A percentile compares a stretch with the other conserved stretches of the same genome.
Conservation (phyloP, 2,797 vertebrate species). For the Meriones psammophilus region DNA sequence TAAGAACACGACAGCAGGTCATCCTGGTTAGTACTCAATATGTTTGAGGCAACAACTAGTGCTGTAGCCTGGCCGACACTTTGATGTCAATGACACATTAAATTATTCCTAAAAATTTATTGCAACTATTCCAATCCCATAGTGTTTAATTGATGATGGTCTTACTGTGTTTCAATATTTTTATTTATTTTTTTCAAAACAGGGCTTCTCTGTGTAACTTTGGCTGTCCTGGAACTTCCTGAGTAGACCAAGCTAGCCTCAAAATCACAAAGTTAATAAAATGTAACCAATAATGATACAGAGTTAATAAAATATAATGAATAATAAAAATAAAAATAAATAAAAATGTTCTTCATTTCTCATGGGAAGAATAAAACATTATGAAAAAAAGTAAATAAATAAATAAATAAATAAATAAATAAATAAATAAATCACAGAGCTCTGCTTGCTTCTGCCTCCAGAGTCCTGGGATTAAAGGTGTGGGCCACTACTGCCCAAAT, state of each 20-base stretch:
- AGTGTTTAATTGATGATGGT: constrained; percentile 52
- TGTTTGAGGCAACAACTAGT: constrained; percentile 55
- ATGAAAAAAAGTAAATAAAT: too few species aligned
- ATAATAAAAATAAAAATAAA: too few species aligned
- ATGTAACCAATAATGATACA: too few species aligned
- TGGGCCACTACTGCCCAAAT: not conserved
- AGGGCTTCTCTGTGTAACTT: not conserved
- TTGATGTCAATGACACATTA: constrained; percentile 68
- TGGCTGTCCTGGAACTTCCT: not conserved
- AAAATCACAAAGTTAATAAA: not conserved
- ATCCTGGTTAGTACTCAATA: not conserved
- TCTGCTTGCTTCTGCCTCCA: not conserved
- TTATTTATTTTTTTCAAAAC: not conserved
- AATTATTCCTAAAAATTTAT: constrained; percentile 65
- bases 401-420: too few species aligned
- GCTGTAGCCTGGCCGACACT: not conserved
- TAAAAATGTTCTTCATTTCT: too few species aligned
- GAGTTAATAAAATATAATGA: too few species aligned
- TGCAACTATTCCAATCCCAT: constrained; percentile 22
- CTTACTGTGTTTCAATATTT: constrained; percentile 8
- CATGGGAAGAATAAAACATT: too few species aligned
- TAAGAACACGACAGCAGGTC: constrained; percentile 12
- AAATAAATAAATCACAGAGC: not conserved
- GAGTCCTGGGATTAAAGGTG: not conserved
- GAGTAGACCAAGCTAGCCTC: not conserved